phyloP scores from a whole-genome alignment of 2,113 vertebrate species.

The Phalacrocorax carbo region DNA sequence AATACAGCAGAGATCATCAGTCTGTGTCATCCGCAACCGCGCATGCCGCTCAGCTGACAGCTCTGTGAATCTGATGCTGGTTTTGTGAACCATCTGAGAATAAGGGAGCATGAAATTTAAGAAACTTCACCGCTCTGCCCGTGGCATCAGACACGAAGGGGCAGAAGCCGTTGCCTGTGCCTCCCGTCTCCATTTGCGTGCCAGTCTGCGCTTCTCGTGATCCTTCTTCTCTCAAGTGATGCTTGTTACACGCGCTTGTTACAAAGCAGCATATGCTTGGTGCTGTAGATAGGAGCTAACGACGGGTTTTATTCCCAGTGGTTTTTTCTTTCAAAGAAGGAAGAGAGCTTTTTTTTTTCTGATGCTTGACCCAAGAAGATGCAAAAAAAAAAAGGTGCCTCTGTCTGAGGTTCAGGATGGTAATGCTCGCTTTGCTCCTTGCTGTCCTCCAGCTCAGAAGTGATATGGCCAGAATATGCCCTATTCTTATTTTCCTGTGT shows the following conservation, averaged over 20 bases:
- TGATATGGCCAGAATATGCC: neutral
- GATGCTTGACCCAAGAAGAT: neutral
- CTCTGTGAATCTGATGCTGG: neutral
- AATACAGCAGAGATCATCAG: neutral
- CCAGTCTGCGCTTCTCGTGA: neutral
- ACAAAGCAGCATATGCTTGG: neutral
- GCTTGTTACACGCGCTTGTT: neutral
- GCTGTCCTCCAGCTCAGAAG: neutral
- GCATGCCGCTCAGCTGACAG: neutral
- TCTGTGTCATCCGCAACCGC: neutral
- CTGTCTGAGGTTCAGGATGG: neutral
- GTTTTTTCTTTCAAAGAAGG: neutral
- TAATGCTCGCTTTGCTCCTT: neutral
- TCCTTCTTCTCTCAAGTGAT: neutral
- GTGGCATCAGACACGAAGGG: fast-evolving
- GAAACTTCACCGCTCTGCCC: neutral
- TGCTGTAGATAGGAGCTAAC: neutral
- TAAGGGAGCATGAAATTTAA: neutral
- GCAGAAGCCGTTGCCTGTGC: neutral
- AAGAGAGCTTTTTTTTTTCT: neutral
- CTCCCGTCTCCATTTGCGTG: fast-evolving
- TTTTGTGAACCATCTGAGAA: neutral
- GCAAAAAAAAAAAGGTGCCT: no score
- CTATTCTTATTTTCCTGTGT: neutral
- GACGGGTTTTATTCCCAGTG: neutral